Percentiles rank a stretch among this genome's conserved stretches.
These are phyloP conservation scores for Eilema caniola DNA, from an alignment of 2,888 invertebrate genomes.

Conservation along the genomic window DNA sequence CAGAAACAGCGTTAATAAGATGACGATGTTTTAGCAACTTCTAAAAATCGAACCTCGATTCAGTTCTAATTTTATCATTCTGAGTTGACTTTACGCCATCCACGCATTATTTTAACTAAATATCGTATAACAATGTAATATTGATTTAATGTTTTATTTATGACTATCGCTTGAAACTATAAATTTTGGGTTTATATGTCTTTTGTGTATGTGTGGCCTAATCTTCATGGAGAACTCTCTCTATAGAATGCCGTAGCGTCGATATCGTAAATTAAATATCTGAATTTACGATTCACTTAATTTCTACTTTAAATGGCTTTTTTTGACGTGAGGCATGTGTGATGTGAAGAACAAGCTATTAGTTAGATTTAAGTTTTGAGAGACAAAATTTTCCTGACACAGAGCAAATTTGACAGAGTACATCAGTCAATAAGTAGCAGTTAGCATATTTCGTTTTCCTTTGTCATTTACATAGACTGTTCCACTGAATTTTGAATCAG, in stretches of 20 bases:
- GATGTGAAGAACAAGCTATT: neutral
- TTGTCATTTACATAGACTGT: no score
- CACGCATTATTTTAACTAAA: neutral
- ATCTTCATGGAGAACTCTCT: conserved; percentile 40
- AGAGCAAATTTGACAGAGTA: neutral
- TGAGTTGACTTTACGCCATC: neutral
- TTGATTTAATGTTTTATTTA: conserved; percentile 36
- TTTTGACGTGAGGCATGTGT: neutral
- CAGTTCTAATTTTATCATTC: neutral
- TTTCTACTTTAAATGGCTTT: conserved; percentile 19
- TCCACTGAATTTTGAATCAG: no score
- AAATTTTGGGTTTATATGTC: conserved; percentile 45
- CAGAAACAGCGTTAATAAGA: no score
- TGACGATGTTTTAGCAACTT: neutral
- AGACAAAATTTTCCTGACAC: neutral
- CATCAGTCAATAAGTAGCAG: no score
- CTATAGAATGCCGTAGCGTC: conserved; percentile 23
- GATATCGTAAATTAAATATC: conserved; percentile 33
- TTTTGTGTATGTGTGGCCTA: conserved; percentile 50
- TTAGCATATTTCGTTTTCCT: no score
- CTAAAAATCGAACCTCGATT: neutral
- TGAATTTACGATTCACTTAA: conserved; percentile 39
- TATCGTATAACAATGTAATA: conserved; percentile 30
- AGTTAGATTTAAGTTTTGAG: neutral
- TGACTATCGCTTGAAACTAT: conserved; percentile 38